Percentiles rank a stretch among this genome's conserved stretches.
Evolutionary conservation across 1,140 invertebrate genomes (phyloP).

Genomic region (Calephelis virginiensis): DNA sequence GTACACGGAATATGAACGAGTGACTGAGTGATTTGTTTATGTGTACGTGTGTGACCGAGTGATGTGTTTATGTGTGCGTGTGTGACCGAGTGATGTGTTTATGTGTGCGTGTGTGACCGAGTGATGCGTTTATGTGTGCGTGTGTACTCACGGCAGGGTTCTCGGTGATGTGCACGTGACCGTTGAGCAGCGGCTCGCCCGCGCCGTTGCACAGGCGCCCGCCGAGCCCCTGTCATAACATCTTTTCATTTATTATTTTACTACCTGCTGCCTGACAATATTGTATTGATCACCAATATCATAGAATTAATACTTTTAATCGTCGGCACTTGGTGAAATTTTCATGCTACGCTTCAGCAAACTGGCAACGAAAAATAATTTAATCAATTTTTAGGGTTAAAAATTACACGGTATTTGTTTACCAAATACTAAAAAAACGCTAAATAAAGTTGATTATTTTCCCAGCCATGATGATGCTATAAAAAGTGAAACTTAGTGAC

Average conservation of each 20-base stretch:
- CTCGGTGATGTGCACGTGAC: conserved; percentile 69
- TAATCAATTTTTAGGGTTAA: too few relatives aligned
- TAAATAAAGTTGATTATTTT: too few relatives aligned
- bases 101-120: background rate
- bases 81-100: background rate
- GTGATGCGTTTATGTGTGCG: conserved; percentile 25
- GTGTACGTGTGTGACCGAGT: too few relatives aligned
- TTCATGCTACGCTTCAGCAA: too few relatives aligned
- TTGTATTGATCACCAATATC: background rate
- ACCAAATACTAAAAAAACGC: too few relatives aligned
- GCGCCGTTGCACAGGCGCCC: conserved; percentile 53
- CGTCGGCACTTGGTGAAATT: background rate
- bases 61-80: background rate
- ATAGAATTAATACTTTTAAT: background rate
- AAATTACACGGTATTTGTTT: too few relatives aligned
- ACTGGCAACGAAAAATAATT: too few relatives aligned
- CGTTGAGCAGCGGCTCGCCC: conserved; percentile 70
- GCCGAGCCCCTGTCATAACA: conserved; percentile 39
- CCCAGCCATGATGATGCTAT: too few relatives aligned
- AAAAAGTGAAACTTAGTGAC: too few relatives aligned
- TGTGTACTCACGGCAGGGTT: conserved; percentile 53
- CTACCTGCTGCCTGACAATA: conserved; percentile 2
- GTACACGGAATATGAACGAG: too few relatives aligned
- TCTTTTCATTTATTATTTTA: conserved; percentile 33
- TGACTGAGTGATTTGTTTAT: too few relatives aligned